phyloP scores from a whole-genome alignment of 2,797 vertebrate species.

The Cebuella pygmaea region DNA sequence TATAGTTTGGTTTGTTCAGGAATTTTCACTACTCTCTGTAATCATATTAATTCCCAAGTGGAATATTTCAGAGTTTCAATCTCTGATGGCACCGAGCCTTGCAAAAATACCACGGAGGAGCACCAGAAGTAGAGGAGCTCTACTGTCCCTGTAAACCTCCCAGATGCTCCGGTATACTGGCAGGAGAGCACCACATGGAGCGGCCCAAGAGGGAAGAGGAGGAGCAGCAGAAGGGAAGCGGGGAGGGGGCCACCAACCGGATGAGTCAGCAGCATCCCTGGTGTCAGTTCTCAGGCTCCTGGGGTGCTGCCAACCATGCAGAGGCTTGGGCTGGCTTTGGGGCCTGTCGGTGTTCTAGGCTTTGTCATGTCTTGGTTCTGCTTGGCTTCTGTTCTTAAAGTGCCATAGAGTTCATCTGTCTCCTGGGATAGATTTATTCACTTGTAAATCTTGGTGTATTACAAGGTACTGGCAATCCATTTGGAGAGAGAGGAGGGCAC shows the following conservation, averaged over 20 bases:
- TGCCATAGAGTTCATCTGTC: not conserved
- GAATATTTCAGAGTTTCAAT: not conserved
- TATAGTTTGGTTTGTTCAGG: not conserved
- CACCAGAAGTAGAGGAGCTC: not conserved
- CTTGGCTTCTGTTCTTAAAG: not conserved
- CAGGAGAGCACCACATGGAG: not conserved
- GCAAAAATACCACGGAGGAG: not conserved
- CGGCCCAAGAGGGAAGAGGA: not conserved
- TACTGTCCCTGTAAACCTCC: no score
- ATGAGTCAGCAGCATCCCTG: not conserved
- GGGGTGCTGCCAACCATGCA: not conserved
- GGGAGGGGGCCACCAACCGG: not conserved
- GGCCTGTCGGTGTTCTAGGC: not conserved
- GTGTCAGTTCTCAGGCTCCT: rapidly evolving
- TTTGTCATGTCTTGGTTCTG: not conserved
- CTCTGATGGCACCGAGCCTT: not conserved
- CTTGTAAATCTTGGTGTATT: not conserved
- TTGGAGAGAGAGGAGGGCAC: not conserved
- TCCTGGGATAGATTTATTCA: not conserved
- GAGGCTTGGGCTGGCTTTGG: not conserved
- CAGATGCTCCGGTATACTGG: no score
- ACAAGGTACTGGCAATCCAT: not conserved
- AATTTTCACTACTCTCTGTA: not conserved
- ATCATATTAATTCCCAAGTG: constrained; percentile 5
- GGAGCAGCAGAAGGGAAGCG: not conserved